A percentile compares a stretch with the other conserved stretches of the same genome.
Evolutionary conservation across 1,140 invertebrate species (phyloP).

Genomic region (Pentalonia nigronervosa): DNA sequence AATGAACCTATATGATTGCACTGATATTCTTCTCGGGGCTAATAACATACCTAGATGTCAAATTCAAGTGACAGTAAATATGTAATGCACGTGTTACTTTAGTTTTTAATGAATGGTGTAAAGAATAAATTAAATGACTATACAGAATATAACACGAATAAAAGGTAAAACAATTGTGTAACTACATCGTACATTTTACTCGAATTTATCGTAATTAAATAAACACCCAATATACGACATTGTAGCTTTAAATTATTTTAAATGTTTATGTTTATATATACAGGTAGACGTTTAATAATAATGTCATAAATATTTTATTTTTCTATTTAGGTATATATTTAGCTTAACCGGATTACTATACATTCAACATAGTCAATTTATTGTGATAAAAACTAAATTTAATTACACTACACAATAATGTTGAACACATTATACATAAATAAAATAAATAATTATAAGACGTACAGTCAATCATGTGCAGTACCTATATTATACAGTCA

Average conservation of each 20-base stretch:
- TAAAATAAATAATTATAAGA: slow-evolving; percentile 12
- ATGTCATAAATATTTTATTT: not conserved
- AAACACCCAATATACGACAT: no score
- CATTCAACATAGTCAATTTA: not conserved
- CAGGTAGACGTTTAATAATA: not conserved
- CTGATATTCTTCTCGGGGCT: not conserved
- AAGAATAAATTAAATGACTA: slow-evolving; percentile 14
- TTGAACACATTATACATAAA: not conserved
- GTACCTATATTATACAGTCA: not conserved
- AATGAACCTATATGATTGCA: slow-evolving; percentile 17
- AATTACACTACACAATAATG: not conserved
- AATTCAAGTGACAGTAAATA: slow-evolving; percentile 30
- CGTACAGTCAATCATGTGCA: not conserved
- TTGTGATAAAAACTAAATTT: no score
- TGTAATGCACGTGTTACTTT: slow-evolving; percentile 12
- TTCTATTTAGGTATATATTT: not conserved
- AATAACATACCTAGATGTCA: not conserved
- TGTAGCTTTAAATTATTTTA: not conserved
- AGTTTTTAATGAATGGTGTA: not conserved
- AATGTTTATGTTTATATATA: not conserved
- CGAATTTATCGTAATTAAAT: not conserved
- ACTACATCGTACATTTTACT: not conserved
- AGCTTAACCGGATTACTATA: not conserved
- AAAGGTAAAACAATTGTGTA: slow-evolving; percentile 23
- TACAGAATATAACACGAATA: not conserved